Percentiles rank a stretch among this genome's conserved stretches.
These are phyloP conservation scores for Dicentrarchus labrax DNA, from an alignment of 2,113 vertebrate species.

Conservation along the genomic window DNA sequence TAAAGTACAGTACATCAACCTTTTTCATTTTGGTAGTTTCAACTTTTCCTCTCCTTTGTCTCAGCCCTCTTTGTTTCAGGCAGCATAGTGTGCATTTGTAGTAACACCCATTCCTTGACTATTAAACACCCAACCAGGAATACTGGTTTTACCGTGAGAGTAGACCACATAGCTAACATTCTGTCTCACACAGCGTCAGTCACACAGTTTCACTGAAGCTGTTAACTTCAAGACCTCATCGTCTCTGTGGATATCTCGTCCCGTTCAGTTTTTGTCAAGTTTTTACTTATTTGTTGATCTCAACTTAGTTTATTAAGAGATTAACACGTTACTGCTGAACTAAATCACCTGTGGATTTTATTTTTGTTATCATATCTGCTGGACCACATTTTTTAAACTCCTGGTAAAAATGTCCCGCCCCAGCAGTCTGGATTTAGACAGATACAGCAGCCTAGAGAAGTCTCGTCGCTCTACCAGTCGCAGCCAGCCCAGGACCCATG, in stretches of 20 bases:
- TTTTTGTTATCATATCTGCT: neutral
- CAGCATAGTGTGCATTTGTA: neutral
- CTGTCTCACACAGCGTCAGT: constrained; percentile 62
- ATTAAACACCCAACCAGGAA: constrained; percentile 70
- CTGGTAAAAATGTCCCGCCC: constrained; percentile 76
- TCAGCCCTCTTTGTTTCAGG: constrained; percentile 32
- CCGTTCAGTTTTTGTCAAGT: neutral
- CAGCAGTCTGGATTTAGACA: constrained; percentile 81
- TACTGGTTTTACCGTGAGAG: constrained; percentile 79
- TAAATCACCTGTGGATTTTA: constrained; percentile 20
- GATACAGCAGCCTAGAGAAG: constrained; percentile 83
- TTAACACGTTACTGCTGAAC: neutral
- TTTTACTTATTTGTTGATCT: neutral
- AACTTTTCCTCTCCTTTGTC: neutral
- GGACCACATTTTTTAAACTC: neutral
- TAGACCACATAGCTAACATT: constrained; percentile 78
- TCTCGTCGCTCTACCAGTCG: constrained; percentile 84
- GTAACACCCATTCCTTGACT: constrained; percentile 45
- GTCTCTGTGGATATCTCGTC: neutral
- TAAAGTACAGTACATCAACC: neutral
- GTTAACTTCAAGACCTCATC: constrained; percentile 28
- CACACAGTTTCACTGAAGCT: constrained; percentile 80
- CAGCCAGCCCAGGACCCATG: constrained; percentile 68
- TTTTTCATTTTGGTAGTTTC: neutral
- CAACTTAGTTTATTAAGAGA: neutral